Evolutionary conservation across 2,888 invertebrate genomes (phyloP).

Genomic region (Entomobrya proxima): DNA sequence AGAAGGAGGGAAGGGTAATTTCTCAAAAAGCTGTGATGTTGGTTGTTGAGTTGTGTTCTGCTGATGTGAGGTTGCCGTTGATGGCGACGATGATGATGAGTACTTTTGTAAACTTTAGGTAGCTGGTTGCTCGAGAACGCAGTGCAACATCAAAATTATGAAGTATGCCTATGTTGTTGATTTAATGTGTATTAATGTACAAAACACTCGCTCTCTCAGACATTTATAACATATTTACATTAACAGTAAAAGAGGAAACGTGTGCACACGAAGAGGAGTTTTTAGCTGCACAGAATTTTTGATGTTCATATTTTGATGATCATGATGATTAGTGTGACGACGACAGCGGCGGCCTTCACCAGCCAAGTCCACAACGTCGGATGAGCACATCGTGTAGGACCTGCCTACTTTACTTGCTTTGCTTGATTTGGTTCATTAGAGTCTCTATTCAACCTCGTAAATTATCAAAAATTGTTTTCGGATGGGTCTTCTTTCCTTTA

Average conservation of each 20-base stretch:
- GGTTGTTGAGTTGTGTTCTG: background rate
- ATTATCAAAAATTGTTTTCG: slow-evolving; percentile 74
- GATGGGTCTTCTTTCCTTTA: slow-evolving; percentile 65
- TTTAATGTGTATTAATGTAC: slow-evolving; percentile 37
- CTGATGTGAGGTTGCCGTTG: background rate
- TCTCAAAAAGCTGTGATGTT: slow-evolving; percentile 50
- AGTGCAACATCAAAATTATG: slow-evolving; percentile 46
- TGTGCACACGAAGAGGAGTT: slow-evolving; percentile 30
- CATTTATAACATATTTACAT: slow-evolving; percentile 45
- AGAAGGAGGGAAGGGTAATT: slow-evolving; percentile 52
- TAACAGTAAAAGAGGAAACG: slow-evolving; percentile 39
- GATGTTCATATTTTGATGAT: slow-evolving; percentile 1
- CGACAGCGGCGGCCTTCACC: slow-evolving; percentile 51
- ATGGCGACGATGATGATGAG: slow-evolving; percentile 36
- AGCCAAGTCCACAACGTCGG: background rate
- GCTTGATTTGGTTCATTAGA: slow-evolving; percentile 74
- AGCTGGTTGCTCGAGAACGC: slow-evolving; percentile 12
- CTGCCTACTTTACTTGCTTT: slow-evolving; percentile 59
- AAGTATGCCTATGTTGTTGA: slow-evolving; percentile 29
- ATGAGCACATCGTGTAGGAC: slow-evolving; percentile 10
- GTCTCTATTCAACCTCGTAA: slow-evolving; percentile 72
- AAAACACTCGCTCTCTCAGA: background rate
- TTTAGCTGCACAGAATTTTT: slow-evolving; percentile 21
- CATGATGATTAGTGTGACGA: slow-evolving; percentile 35
- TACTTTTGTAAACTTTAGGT: slow-evolving; percentile 14